Conservation (phyloP, 2,113 vertebrate species). For the Chunga burmeisteri region DNA sequence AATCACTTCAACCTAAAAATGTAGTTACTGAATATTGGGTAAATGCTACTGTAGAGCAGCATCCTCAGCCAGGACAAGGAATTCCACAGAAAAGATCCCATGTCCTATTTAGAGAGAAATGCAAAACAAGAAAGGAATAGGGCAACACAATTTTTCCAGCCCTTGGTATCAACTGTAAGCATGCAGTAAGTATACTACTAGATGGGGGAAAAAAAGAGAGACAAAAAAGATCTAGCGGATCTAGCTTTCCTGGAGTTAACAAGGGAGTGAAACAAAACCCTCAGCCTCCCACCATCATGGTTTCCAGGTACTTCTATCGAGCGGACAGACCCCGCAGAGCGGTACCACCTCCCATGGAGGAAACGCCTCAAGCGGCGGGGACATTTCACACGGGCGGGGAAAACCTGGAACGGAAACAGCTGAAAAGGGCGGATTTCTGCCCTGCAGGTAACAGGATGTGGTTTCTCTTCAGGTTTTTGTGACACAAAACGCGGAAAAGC, state of each 20-base stretch:
- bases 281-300: fast-evolving
- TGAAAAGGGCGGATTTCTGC: fast-evolving
- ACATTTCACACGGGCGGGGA: fast-evolving
- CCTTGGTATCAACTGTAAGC: fast-evolving
- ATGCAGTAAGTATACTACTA: too few species aligned
- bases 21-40: not conserved
- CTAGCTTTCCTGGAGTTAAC: not conserved
- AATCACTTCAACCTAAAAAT: not conserved
- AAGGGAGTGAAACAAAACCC: too few species aligned
- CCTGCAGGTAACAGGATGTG: fast-evolving
- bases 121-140: not conserved
- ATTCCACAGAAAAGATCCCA: not conserved
- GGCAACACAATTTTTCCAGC: not conserved
- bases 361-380: fast-evolving
- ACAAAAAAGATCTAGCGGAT: fast-evolving
- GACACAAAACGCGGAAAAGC: not conserved
- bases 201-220: fast-evolving
- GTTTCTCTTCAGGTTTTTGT: not conserved
- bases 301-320: fast-evolving
- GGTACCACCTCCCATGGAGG: fast-evolving
- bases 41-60: not conserved
- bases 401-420: fast-evolving
- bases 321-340: fast-evolving
- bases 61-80: not conserved
- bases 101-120: not conserved